A percentile compares a stretch with the other conserved stretches of the same genome.
These are phyloP conservation scores for Diadumene lineata DNA, from an alignment of 92 coral and sea anemone genomes.

Conservation along the genomic window DNA sequence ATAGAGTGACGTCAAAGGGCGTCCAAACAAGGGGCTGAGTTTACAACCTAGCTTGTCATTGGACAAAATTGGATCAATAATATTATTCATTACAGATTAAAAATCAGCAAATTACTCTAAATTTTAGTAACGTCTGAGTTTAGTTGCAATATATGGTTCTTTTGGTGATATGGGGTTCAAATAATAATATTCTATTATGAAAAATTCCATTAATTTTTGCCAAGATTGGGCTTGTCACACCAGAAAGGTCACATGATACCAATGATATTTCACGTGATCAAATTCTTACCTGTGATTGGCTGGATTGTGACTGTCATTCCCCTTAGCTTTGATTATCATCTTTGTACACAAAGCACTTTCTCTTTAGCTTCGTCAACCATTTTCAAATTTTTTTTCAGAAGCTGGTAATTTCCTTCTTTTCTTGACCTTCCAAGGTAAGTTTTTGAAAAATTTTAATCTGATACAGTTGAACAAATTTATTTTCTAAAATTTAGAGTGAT, in stretches of 20 bases:
- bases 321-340: constrained; percentile 30
- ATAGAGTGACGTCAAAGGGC: constrained; percentile 44
- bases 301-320: constrained; percentile 4
- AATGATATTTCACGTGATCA: constrained; percentile 17
- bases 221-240: constrained; percentile 24
- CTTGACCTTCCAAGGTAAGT: constrained; percentile 50
- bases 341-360: constrained; percentile 45
- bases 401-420: constrained; percentile 42
- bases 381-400: constrained; percentile 25
- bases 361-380: constrained; percentile 36
- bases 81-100: no score
- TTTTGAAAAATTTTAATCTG: background rate
- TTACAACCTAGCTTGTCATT: background rate
- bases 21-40: constrained; percentile 36
- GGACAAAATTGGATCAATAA: no score
- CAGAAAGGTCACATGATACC: constrained; percentile 33
- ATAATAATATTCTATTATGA: no score
- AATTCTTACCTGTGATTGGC: constrained; percentile 24
- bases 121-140: no score
- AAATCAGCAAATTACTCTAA: no score
- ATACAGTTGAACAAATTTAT: background rate
- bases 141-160: no score
- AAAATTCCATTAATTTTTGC: background rate
- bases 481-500: background rate
- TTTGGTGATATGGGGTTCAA: no score